Conservation (phyloP, 2,888 invertebrate species). For the Eucera pruinosa region DNA sequence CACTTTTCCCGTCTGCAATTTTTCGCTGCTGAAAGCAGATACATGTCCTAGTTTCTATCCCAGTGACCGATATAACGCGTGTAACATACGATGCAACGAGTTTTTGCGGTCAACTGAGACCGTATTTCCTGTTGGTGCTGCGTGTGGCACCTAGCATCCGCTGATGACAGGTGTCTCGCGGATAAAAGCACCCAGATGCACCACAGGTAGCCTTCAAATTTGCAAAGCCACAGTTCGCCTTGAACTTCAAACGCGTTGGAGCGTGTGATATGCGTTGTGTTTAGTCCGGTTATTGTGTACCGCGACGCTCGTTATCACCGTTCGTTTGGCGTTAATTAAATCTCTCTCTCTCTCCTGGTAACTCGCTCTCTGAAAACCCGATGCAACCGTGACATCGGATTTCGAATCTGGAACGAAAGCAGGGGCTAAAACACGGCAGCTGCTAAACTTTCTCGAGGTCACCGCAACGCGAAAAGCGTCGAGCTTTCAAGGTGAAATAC, state of each 20-base stretch:
- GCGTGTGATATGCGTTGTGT: slow-evolving; percentile 19
- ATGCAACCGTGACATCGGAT: slow-evolving; percentile 14
- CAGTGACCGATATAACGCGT: slow-evolving; percentile 32
- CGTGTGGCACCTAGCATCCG: no score
- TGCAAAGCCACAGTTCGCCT: slow-evolving; percentile 32
- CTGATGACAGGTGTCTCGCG: slow-evolving; percentile 55
- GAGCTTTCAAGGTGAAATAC: slow-evolving; percentile 28
- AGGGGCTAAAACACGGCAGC: neutral
- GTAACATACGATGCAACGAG: slow-evolving; percentile 24
- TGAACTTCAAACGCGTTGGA: slow-evolving; percentile 57
- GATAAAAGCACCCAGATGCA: neutral
- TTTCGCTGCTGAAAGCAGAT: slow-evolving; percentile 33
- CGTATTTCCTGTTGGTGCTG: no score
- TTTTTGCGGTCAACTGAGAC: slow-evolving; percentile 30
- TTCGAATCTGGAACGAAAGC: slow-evolving; percentile 37
- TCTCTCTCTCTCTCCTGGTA: slow-evolving; percentile 9
- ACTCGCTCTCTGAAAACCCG: neutral
- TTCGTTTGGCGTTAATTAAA: slow-evolving; percentile 65
- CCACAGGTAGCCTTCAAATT: neutral
- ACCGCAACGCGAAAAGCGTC: neutral
- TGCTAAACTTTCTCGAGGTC: slow-evolving; percentile 46
- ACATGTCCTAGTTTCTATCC: no score
- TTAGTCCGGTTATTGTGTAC: slow-evolving; percentile 45
- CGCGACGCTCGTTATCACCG: slow-evolving; percentile 49
- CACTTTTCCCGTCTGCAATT: neutral